Evolutionary conservation across 2,797 vertebrate species (phyloP), one percentile per base, ranked within the genome.

Genomic region (Alectoris magna): DNA sequence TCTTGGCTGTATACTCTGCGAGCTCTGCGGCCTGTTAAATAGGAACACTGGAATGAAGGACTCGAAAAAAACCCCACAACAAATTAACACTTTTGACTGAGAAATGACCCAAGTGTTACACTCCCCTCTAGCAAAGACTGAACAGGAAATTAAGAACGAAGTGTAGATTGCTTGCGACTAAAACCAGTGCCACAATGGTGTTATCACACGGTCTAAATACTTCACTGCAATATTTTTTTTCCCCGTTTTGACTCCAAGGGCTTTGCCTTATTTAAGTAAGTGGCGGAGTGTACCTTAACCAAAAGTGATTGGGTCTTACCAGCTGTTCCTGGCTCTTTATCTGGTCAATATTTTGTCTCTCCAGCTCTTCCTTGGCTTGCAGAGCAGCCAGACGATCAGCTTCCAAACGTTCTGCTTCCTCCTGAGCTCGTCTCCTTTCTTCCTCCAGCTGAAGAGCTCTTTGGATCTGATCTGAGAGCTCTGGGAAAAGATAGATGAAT

Each of bases 241-340:
- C 6, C 6, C 38, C 17, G 34, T 24, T 31, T 11, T 1, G 9
- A 70, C 31, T 31, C 7, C 6, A 31, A 49, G 9, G 31, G 39
- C 26, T 86, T 88, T 92, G 34, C 38, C 29, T 78, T 78, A 53
- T 29, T 68, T 21, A 31, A 5, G 59, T 23, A 31, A 5, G 63
- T 11, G 71, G 11, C 27, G 38, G 0, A 59, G 19, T 26, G 0
- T 26, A 36, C 34, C 79, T 80, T 60, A 38, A 8, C 19, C 79
- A 49, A 74, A 78, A 84, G 49, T 38, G 14, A 31, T 14, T 21
- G 17, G 14, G 34, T 90, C 98, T 97, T 98, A 99, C 99, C 98
- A 99, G 98, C 95, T 99, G 98, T 88, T 99, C 99, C 96, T 99
- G 98, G 97, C 97, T 98, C 97, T 99, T 99, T 84, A 98, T 98